phyloP scores from a whole-genome alignment of 2,888 invertebrate species.

The Ganaspis brasiliensis region DNA sequence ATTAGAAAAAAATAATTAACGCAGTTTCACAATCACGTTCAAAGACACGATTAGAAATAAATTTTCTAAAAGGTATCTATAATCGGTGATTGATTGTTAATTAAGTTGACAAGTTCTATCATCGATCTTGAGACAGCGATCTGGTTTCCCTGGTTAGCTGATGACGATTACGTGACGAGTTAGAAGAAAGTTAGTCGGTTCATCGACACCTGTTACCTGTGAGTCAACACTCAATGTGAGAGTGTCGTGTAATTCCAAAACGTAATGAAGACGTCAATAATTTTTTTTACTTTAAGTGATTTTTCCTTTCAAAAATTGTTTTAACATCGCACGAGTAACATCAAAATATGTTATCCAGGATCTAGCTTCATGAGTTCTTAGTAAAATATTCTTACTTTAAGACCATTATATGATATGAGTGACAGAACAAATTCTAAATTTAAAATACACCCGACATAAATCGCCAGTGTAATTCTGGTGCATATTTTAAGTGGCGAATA shows the following conservation, averaged over 20 bases:
- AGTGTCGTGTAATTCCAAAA: slow-evolving; percentile 32
- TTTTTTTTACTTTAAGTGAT: background rate
- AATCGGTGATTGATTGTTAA: slow-evolving; percentile 8
- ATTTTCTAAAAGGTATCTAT: slow-evolving; percentile 1
- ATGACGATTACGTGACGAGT: slow-evolving; percentile 43
- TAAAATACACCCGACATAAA: too few relatives aligned
- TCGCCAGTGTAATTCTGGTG: too few relatives aligned
- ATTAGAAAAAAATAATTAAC: too few relatives aligned
- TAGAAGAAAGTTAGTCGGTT: slow-evolving; percentile 70
- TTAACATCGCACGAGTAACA: too few relatives aligned
- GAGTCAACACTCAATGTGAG: slow-evolving; percentile 21
- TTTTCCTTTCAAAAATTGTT: background rate
- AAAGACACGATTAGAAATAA: background rate
- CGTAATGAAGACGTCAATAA: background rate
- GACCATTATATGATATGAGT: too few relatives aligned
- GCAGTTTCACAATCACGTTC: too few relatives aligned
- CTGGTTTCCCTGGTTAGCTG: slow-evolving; percentile 30
- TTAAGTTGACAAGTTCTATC: slow-evolving; percentile 10
- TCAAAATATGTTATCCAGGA: too few relatives aligned
- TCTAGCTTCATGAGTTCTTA: too few relatives aligned
- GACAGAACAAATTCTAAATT: too few relatives aligned
- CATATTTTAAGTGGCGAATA: too few relatives aligned
- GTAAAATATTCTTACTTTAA: too few relatives aligned
- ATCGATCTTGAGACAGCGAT: slow-evolving; percentile 32
- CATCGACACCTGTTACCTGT: slow-evolving; percentile 65